Percentiles rank a stretch among this genome's conserved stretches.
Evolutionary conservation across 2,113 vertebrate species (phyloP).

Genomic region (Eurystomus gularis): DNA sequence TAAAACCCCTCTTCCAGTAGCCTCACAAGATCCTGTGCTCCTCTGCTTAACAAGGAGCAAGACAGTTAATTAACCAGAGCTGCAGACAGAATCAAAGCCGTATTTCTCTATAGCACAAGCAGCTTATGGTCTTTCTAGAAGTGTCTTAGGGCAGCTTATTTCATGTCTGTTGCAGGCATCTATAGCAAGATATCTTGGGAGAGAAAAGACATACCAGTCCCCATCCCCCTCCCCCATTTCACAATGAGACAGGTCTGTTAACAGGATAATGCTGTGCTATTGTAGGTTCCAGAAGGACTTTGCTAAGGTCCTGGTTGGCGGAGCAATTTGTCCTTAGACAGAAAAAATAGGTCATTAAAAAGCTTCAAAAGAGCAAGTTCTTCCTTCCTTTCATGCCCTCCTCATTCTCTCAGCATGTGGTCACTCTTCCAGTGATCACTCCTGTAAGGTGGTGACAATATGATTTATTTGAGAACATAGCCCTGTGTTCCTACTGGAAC

Average conservation of each 20-base stretch:
- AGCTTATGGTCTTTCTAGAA: not conserved
- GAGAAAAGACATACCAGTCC: not conserved
- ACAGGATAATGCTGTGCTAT: not conserved
- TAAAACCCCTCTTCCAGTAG: not conserved
- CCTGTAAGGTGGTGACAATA: too few species aligned
- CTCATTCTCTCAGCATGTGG: not conserved
- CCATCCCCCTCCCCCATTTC: not conserved
- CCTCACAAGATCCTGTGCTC: not conserved
- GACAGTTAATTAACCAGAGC: not conserved
- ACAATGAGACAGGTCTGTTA: not conserved
- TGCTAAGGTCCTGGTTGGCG: not conserved
- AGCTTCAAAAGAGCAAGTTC: not conserved
- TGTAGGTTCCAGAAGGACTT: not conserved
- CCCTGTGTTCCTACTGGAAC: fast-evolving
- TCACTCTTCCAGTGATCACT: not conserved
- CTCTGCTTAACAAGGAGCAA: not conserved
- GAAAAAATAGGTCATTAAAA: not conserved
- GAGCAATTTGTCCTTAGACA: not conserved
- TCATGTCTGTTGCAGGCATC: not conserved
- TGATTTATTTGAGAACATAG: not conserved
- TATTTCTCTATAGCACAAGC: not conserved
- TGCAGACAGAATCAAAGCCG: not conserved
- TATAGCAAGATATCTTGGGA: not conserved
- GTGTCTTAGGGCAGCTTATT: conserved; percentile 1
- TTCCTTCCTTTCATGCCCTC: not conserved